Base-by-base conservation (phyloP, 2,888 invertebrate genomes). In the Trimorus sp. region DNA sequence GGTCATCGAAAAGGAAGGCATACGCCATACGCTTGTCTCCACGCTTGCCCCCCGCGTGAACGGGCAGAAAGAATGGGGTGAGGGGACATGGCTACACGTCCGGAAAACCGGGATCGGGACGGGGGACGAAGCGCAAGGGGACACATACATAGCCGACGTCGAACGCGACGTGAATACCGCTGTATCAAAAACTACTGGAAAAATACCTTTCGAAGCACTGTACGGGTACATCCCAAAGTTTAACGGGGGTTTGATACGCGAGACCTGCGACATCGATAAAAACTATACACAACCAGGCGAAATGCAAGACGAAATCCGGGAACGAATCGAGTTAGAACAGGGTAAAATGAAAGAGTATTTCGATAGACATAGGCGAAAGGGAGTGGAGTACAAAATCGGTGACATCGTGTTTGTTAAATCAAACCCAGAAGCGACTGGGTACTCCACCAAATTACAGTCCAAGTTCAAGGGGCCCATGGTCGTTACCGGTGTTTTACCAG, bases 101-200 rank as follows among this genome's bases (percentile, higher is more conserved):
- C n/a, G n/a, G n/a, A n/a, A n/a, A n/a, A n/a, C n/a, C n/a, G n/a
- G n/a, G n/a, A n/a, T n/a, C n/a, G n/a, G n/a, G n/a, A n/a, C n/a
- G n/a, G n/a, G n/a, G 70, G 36, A 79, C 76, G 37, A 79, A 79
- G 9, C 66, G n/a, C n/a, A 68, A 14, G 42, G 80, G 14, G 80
- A 83, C 16, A 73, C 83, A 0, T 80, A 80, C 38, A 78, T 78
- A 9, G 59, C 63, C 14, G 45, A 37, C 11, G 8, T 69, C 9
- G 56, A 77, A 36, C 37, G 65, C n/a, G 71, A 78, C 3, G 14
- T 78, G 3, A 78, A 78, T 36, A 26, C 63, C 1, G 26, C 65
- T 3, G 38, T 78, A 4, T 60, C 51, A 15, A 78, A 78, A 63
- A 71, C 70, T 4, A 71, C 71, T 2, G 78, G 71, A 0, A 54